Evolutionary conservation across 1,140 invertebrate genomes (phyloP).

Genomic region (Drosophila azteca): DNA sequence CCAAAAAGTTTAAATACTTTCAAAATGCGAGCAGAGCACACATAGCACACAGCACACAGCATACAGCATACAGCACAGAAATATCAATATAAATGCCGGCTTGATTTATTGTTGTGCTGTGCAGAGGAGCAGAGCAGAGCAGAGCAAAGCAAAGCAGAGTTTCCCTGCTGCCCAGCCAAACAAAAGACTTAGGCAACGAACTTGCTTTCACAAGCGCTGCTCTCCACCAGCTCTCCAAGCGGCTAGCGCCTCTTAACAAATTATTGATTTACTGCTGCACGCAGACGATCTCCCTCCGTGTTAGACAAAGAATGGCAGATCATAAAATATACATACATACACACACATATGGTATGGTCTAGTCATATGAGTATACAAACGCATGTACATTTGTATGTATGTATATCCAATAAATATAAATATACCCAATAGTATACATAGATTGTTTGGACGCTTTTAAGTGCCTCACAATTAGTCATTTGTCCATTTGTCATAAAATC

Average conservation of each 20-base stretch:
- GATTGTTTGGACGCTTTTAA: slow-evolving; percentile 42
- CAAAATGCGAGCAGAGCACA: slow-evolving; percentile 70
- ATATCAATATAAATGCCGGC: slow-evolving; percentile 44
- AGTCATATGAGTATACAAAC: background rate
- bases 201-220: slow-evolving; percentile 75
- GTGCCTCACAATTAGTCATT: slow-evolving; percentile 73
- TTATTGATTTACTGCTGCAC: slow-evolving; percentile 71
- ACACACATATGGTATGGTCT: slow-evolving; percentile 20
- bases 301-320: slow-evolving; percentile 37
- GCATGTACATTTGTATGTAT: too few relatives aligned
- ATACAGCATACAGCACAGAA: slow-evolving; percentile 6
- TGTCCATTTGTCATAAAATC: slow-evolving; percentile 63
- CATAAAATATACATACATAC: slow-evolving; percentile 24
- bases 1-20: slow-evolving; percentile 64
- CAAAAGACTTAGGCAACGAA: slow-evolving; percentile 82
- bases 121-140: slow-evolving; percentile 33
- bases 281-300: slow-evolving; percentile 5
- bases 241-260: slow-evolving; percentile 67
- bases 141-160: slow-evolving; percentile 49
- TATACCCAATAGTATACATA: slow-evolving; percentile 12
- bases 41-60: slow-evolving; percentile 4
- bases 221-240: background rate
- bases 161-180: slow-evolving; percentile 48
- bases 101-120: slow-evolving; percentile 34
- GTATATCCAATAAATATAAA: slow-evolving; percentile 22